Evolutionary conservation across 1,140 invertebrate genomes (phyloP), one percentile per base, ranked within the genome.

Genomic region (Drosophila sp.): DNA sequence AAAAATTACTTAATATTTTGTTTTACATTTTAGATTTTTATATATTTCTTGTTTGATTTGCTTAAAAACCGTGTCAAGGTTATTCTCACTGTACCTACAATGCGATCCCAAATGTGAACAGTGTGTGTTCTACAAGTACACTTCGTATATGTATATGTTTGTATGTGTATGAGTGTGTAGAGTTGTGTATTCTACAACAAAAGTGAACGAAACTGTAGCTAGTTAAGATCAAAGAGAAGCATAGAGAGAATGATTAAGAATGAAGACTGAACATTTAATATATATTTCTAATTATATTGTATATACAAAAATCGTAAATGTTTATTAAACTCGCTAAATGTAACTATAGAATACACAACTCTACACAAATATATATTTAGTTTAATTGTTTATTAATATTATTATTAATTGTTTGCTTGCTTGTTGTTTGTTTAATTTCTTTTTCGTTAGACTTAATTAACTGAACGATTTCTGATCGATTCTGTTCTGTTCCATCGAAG

Each of bases 291-390:
- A n/a, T 13, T 36, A 38, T n/a, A 38, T 38, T 11, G 2, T 63
- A 54, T 54, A 54, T 65, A 54, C 53, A 65, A 54, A 54, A 34
- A 64, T 57, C 41, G 16, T 62, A 27, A 62, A 62, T 46, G 21
- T 36, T 21, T 25, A 36, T n/a, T n/a, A n/a, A n/a, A n/a, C n/a
- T n/a, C n/a, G n/a, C n/a, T n/a, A n/a, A 16, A 27, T 7, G 27
- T 29, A 29, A 29, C 27, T 48, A 40, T 67, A 61, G 36, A 61
- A 69, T 69, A 69, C 65, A 69, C 65, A 69, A 69, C 65, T 69
- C 57, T 69, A 69, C 45, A 32, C 56, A 13, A 56, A 38, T 53
- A 32, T 61, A 16, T 25, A 29, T 34, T 58, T 43, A 67, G 27
- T 32, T 59, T 16, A 21, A 41, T 41, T 58, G 29, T 48, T 14